Evolutionary conservation across 2,888 invertebrate genomes (phyloP).

Genomic region (Glyphotaelius pellucidus): DNA sequence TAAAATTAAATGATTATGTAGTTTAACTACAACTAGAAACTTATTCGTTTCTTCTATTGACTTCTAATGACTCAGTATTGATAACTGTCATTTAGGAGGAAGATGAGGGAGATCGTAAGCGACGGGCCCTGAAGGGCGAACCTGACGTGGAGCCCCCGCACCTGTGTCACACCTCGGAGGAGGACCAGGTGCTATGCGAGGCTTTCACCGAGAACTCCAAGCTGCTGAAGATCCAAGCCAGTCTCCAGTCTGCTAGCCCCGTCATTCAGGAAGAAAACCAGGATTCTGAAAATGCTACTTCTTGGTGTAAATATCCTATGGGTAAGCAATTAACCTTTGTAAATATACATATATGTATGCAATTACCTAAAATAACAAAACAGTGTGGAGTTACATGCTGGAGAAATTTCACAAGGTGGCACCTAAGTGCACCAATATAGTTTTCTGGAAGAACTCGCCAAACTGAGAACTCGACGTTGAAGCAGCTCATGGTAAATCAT

Average conservation of each 20-base stretch:
- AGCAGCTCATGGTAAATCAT: too few species aligned
- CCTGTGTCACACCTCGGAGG: slow-evolving; percentile 75
- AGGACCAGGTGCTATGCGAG: slow-evolving; percentile 74
- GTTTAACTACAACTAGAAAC: background rate
- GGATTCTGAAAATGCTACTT: slow-evolving; percentile 70
- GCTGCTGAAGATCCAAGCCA: slow-evolving; percentile 76
- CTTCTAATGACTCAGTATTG: background rate
- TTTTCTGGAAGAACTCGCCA: too few species aligned
- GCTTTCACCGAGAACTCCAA: slow-evolving; percentile 79
- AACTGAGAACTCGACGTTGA: too few species aligned
- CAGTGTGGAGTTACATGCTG: background rate
- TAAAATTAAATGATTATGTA: background rate
- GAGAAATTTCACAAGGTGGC: background rate
- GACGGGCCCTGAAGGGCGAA: background rate
- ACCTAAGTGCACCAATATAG: too few species aligned
- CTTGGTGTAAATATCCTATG: slow-evolving; percentile 84
- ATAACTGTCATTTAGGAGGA: background rate
- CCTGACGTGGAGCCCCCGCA: slow-evolving; percentile 75
- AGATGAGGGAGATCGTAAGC: slow-evolving; percentile 28
- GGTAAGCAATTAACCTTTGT: slow-evolving; percentile 70
- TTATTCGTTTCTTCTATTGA: background rate
- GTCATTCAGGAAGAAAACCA: slow-evolving; percentile 70
- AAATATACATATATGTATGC: background rate
- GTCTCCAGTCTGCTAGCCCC: slow-evolving; percentile 73
- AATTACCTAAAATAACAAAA: too few species aligned